These are phyloP conservation scores for Syngnathus rostellatus DNA, from an alignment of 2,797 vertebrate genomes.

Conservation along the genomic window DNA sequence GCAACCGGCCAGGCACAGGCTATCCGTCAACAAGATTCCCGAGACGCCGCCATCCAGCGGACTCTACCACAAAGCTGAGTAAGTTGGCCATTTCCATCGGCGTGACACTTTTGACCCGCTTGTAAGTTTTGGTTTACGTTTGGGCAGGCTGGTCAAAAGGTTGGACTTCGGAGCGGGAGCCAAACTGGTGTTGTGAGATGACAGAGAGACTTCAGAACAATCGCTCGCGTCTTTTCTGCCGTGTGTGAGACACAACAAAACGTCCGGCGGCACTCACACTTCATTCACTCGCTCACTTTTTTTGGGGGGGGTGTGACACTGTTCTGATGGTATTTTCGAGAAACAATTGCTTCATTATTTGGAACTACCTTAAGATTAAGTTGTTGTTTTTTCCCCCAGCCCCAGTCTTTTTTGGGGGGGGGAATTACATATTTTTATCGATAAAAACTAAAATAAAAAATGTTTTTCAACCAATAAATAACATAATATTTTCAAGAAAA, in stretches of 20 bases:
- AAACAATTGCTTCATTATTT: no score
- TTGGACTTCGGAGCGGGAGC: slow-evolving; percentile 19
- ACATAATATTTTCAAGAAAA: no score
- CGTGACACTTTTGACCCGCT: neutral
- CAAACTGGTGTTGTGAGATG: slow-evolving; percentile 78
- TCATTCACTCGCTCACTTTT: neutral
- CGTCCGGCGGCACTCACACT: neutral
- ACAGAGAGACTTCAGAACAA: neutral
- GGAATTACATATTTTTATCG: no score
- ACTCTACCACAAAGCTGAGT: slow-evolving; percentile 77
- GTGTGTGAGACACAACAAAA: neutral
- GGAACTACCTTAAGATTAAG: no score
- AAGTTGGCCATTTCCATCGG: neutral
- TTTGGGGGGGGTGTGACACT: neutral
- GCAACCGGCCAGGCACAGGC: slow-evolving; percentile 35
- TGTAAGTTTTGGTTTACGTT: neutral
- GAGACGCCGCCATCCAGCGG: slow-evolving; percentile 54
- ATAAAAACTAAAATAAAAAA: no score
- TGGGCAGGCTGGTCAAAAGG: neutral
- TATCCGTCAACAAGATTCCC: slow-evolving; percentile 10
- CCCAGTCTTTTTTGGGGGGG: no score
- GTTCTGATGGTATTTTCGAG: neutral
- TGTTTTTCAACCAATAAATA: no score
- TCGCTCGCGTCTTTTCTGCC: neutral
- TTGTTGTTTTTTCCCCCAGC: no score